A percentile compares a stretch with the other conserved stretches of the same genome.
Evolutionary conservation across 2,113 vertebrate species (phyloP).

Genomic region (Aegithalos caudatus): DNA sequence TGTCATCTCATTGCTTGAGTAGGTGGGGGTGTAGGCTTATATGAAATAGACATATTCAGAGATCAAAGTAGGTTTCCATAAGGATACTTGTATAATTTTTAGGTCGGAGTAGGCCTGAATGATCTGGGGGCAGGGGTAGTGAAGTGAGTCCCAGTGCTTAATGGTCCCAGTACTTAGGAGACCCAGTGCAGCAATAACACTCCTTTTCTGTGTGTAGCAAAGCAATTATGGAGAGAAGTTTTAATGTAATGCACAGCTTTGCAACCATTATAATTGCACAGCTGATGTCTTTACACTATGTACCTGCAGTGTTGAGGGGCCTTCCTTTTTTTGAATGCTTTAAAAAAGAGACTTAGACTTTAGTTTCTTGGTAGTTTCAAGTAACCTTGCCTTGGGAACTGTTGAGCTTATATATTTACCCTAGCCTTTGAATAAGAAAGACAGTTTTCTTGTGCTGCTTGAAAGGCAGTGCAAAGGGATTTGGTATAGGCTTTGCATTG

Average conservation of each 20-base stretch:
- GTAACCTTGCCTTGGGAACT: background rate
- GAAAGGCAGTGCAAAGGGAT: background rate
- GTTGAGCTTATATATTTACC: background rate
- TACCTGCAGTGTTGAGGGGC: background rate
- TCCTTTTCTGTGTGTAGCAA: background rate
- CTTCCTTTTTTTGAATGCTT: background rate
- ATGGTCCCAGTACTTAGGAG: background rate
- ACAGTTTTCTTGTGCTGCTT: background rate
- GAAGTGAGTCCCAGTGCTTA: rapidly evolving
- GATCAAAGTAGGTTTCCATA: background rate
- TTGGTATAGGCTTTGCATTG: background rate
- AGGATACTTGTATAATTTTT: background rate
- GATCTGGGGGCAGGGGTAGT: rapidly evolving
- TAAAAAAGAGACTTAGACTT: background rate
- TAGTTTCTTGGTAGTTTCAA: background rate
- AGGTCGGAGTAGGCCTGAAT: background rate
- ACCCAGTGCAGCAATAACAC: background rate
- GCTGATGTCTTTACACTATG: background rate
- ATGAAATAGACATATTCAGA: background rate
- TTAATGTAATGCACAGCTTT: background rate
- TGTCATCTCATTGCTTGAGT: background rate
- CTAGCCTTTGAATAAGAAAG: background rate
- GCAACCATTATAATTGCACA: background rate
- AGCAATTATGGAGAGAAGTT: background rate
- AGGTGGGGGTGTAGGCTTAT: rapidly evolving